phyloP scores from a whole-genome alignment of 2,113 vertebrate genomes.

The Otocyon megalotis region DNA sequence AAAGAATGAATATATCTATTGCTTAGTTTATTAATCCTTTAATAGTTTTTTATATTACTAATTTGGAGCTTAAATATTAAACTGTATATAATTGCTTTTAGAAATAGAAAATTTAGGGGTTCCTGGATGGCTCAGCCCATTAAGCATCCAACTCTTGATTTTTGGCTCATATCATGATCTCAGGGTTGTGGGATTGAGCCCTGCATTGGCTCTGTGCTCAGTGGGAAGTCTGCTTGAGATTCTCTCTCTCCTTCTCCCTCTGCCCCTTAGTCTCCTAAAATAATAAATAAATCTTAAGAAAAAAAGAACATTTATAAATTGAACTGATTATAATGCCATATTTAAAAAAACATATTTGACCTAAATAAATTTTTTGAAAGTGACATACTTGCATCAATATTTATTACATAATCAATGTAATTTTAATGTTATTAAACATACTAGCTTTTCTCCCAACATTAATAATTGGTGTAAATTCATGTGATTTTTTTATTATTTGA shows the following conservation, averaged over 20 bases:
- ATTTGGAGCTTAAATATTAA: background rate
- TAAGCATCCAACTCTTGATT: too few relatives aligned
- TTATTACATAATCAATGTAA: background rate
- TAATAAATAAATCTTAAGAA: background rate
- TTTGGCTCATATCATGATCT: background rate
- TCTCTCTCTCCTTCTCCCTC: background rate
- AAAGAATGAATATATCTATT: background rate
- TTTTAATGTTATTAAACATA: background rate
- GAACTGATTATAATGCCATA: background rate
- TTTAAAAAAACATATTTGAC: background rate
- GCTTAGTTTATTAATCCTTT: background rate
- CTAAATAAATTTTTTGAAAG: background rate
- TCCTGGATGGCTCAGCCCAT: too few relatives aligned
- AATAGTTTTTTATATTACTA: conserved; percentile 16
- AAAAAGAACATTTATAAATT: background rate
- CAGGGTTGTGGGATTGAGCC: background rate
- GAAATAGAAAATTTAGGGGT: background rate
- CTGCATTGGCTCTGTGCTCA: background rate
- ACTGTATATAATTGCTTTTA: background rate
- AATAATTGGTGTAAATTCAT: background rate
- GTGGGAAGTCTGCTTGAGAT: background rate
- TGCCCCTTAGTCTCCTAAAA: background rate
- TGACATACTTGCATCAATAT: background rate
- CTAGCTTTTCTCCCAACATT: conserved; percentile 3
- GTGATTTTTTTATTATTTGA: background rate